Evolutionary conservation across 2,888 invertebrate species (phyloP), one percentile per base, ranked within the genome.

Genomic region (Agrilus cyanescens): DNA sequence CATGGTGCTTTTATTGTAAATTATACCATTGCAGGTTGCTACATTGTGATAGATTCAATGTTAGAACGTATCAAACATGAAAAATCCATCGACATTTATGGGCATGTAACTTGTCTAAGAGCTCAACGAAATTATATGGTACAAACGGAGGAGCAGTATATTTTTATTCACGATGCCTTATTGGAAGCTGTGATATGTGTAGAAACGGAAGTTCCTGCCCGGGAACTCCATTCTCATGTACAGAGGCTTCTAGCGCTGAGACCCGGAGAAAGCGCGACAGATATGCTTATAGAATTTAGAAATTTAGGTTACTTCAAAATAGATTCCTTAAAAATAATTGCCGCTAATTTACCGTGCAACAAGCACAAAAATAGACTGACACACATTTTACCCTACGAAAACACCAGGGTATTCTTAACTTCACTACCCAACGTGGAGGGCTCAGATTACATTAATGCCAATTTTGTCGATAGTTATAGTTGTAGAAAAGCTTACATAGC

Each of bases 71-170:
- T 98, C 66, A 84, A 90, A 55, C 90, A 95, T 64, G 97, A 98
- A 61, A 94, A 94, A 65, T 95, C 95, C 40, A 91, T 98, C 25
- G 98, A 98, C 65, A 95, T 99, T 52, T 98, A 97, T 62, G 98
- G 97, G 7, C 97, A 97, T 70, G 98, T 98, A 31, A 97, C 97
- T n/a, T 94, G 94, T 63, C 75, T 98, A 50, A 78, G 98, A 46
- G 94, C 97, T 18, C 98, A 98, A 67, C 80, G 98, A 41, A 97
- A 97, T 69, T 98, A 98, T 71, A 99, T 98, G 97, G 97, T 98
- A 25, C 93, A 94, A 69, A 97, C 96, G n/a, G 96, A 96, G 68
- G 96, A 96, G 69, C 97, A 99, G 68, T 99, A 99, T 69, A 91
- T 97, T 52, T 98, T 99, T 71, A 97, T 98, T 54, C 96, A 99